Conservation (phyloP, 2,113 vertebrate species). For the Myotis lucifugus region DNA sequence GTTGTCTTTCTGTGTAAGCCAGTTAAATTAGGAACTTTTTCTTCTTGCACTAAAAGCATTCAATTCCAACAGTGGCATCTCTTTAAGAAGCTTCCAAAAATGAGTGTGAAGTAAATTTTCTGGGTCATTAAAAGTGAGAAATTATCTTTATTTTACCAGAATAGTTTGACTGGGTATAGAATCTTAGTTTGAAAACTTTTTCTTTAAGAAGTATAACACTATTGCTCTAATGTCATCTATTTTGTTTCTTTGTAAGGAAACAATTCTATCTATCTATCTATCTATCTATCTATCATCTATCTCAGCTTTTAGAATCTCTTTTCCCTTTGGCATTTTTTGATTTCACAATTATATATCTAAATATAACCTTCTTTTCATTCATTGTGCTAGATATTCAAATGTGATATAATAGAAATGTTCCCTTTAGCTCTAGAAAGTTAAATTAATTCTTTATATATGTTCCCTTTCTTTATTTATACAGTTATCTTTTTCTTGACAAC, state of each 20-base stretch:
- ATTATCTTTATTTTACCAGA: not conserved
- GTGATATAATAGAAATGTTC: not conserved
- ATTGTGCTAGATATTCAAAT: not conserved
- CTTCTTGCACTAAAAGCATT: not conserved
- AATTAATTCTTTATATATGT: not conserved
- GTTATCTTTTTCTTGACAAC: not conserved
- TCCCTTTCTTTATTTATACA: not conserved
- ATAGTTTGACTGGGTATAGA: slow-evolving; percentile 20
- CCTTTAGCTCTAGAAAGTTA: not conserved
- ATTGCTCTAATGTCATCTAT: not conserved
- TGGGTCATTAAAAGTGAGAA: slow-evolving; percentile 6
- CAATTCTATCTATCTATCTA: not conserved
- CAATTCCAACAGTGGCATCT: not conserved
- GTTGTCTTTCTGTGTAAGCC: not conserved
- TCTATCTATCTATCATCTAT: not conserved
- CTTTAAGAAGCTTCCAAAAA: not conserved
- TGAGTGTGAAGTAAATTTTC: not conserved
- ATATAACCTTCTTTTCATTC: not conserved
- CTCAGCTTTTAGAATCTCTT: not conserved
- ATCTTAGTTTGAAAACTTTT: slow-evolving; percentile 39
- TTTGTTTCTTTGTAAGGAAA: not conserved
- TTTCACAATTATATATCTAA: not conserved
- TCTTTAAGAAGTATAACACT: not conserved
- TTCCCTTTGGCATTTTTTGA: not conserved
- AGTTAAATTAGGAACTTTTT: not conserved